Base-by-base conservation (phyloP, 2,113 vertebrate genomes). In the Pelmatolapia mariae region DNA sequence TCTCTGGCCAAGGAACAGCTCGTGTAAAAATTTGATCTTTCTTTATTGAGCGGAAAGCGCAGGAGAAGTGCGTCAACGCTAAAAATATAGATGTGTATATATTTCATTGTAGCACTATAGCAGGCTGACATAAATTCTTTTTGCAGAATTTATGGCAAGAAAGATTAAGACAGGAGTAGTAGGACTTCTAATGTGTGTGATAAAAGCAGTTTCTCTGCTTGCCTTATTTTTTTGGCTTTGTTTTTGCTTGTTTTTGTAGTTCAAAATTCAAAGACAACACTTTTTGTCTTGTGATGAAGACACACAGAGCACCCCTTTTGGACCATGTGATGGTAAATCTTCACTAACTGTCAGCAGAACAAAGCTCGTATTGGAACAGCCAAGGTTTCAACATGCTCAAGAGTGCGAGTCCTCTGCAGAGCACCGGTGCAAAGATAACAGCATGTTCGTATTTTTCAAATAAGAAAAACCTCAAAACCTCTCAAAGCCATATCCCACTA, bases 401-500 rank as follows among this genome's bases (percentile, higher is more conserved):
- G 91, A 90, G 73, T 80, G 73, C 76, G n/a, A 79, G 79, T 50
- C 50, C 38, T 87, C n/a, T 80, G 47, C 73, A 81, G 76, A 80
- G 82, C 24, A 12, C 59, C 33, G 47, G 81, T 87, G 83, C 78
- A 36, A 87, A 91, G 50, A 87, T 87, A 83, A 73, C 82, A 84
- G 52, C 54, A 80, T 45, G 53, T 45, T 86, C 63, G 31, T 82
- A 88, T 93, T 84, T 93, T 88, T 89, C 50, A 76, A 86, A 82
- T 83, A 81, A 84, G 47, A 90, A 91, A 59, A 91, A 59, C 52
- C 79, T 80, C 78, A 18, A 90, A 85, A 82, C 76, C n/a, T 91
- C 50, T 84, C 85, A 80, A 87, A 89, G 91, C 92, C 45, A n/a
- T 91, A 90, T 80, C 86, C 50, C 47, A 56, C 81, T 73, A 80